phyloP scores from a whole-genome alignment of 2,113 vertebrate species.

The Serinus canaria region DNA sequence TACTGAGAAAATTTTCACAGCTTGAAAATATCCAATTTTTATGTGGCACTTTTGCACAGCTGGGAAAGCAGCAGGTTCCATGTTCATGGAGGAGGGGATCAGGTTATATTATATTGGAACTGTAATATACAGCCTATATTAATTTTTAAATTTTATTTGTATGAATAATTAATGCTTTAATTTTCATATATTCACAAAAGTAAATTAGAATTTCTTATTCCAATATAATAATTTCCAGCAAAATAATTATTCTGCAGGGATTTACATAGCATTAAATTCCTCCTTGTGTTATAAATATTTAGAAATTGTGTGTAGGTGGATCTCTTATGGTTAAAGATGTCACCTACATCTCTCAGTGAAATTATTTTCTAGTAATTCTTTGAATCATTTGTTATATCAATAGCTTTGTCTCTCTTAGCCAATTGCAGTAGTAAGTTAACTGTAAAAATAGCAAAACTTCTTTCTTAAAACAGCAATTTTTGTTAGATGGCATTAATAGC shows the following conservation, averaged over 20 bases:
- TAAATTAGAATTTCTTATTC: constrained; percentile 27
- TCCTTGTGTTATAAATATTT: constrained; percentile 38
- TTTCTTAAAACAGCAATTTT: constrained; percentile 1
- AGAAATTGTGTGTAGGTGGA: constrained; percentile 24
- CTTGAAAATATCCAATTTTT: background rate
- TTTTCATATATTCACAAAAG: constrained; percentile 46
- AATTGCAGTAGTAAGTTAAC: background rate
- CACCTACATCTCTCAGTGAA: background rate
- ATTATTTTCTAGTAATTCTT: constrained; percentile 40
- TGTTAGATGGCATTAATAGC: constrained; percentile 27
- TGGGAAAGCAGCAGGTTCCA: background rate
- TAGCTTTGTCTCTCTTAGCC: constrained; percentile 36
- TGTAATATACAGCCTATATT: background rate
- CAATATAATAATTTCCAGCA: constrained; percentile 1
- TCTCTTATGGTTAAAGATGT: constrained; percentile 8
- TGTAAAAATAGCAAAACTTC: background rate
- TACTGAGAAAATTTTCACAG: background rate
- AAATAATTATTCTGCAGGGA: constrained; percentile 49
- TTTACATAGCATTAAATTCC: constrained; percentile 48
- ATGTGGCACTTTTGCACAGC: background rate
- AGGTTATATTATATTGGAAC: background rate
- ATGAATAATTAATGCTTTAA: constrained; percentile 61
- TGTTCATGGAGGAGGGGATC: background rate
- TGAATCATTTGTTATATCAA: constrained; percentile 20
- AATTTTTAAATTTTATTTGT: constrained; percentile 6